Percentiles rank a stretch among this genome's conserved stretches.
phyloP scores from a whole-genome alignment of 2,888 invertebrate genomes.

The Scelioninae gen. 2 region DNA sequence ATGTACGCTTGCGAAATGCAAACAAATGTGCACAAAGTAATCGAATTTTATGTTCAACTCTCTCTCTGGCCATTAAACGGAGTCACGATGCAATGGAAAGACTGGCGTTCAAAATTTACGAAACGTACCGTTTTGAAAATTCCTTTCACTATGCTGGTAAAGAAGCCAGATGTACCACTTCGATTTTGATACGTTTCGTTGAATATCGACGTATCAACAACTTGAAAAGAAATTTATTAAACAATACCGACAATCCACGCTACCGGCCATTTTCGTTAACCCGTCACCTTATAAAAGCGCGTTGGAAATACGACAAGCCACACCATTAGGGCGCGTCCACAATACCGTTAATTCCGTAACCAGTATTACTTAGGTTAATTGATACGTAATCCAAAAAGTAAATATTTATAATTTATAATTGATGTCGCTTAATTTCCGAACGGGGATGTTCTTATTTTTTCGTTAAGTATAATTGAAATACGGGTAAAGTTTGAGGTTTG shows the following conservation, averaged over 20 bases:
- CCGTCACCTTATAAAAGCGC: conserved; percentile 50
- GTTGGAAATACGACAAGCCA: conserved; percentile 47
- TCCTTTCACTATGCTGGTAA: conserved; percentile 10
- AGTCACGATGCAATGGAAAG: conserved; percentile 24
- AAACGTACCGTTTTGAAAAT: conserved; percentile 59
- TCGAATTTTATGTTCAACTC: conserved; percentile 14
- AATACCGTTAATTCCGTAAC: neutral
- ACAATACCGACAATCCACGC: conserved; percentile 67
- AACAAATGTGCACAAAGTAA: neutral
- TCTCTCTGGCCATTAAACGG: conserved; percentile 43
- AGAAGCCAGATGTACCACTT: conserved; percentile 26
- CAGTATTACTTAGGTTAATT: neutral
- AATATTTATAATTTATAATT: too few relatives aligned
- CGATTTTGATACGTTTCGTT: conserved; percentile 31
- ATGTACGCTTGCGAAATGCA: too few relatives aligned
- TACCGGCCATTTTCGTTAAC: conserved; percentile 71
- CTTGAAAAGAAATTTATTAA: conserved; percentile 57
- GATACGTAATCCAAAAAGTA: too few relatives aligned
- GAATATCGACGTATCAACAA: conserved; percentile 39
- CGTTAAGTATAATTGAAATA: too few relatives aligned
- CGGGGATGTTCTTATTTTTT: too few relatives aligned
- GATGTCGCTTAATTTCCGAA: too few relatives aligned
- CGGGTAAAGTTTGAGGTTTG: too few relatives aligned
- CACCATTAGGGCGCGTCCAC: conserved; percentile 42
- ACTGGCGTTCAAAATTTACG: neutral